Percentiles rank a stretch among this genome's conserved stretches.
These are phyloP conservation scores for Sminthopsis crassicaudata DNA, from an alignment of 2,113 vertebrate genomes.

Conservation along the genomic window DNA sequence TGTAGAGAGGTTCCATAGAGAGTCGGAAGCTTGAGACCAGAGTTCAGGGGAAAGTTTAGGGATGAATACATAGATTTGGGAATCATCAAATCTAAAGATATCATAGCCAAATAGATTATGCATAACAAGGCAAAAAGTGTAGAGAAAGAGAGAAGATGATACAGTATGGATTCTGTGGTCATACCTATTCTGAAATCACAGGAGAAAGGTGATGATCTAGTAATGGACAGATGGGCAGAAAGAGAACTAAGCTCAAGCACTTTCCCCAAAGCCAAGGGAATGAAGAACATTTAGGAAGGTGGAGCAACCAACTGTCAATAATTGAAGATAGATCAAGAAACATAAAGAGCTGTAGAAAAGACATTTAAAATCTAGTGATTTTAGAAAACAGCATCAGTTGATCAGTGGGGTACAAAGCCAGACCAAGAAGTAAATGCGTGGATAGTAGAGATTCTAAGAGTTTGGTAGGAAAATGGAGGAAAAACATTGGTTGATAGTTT, in stretches of 20 bases:
- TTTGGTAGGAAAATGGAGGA: neutral
- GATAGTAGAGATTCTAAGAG: neutral
- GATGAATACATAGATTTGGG: neutral
- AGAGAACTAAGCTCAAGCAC: neutral
- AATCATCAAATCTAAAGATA: conserved; percentile 9
- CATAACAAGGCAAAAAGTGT: neutral
- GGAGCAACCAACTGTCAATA: neutral
- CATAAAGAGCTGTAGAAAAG: neutral
- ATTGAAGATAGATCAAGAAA: neutral
- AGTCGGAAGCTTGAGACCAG: neutral
- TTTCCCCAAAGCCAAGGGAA: neutral
- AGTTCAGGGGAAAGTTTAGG: neutral
- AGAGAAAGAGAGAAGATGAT: neutral
- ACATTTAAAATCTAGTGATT: neutral
- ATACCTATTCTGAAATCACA: neutral
- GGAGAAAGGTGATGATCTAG: neutral
- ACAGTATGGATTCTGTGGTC: neutral
- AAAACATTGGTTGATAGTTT: neutral
- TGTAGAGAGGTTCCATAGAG: neutral
- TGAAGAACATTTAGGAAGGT: neutral
- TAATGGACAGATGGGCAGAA: neutral
- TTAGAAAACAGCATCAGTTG: neutral
- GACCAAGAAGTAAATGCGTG: neutral
- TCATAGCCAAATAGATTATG: neutral
- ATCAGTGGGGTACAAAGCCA: neutral